Evolutionary conservation across 2,797 vertebrate species (phyloP).

Genomic region (Acanthurus leucopareius): DNA sequence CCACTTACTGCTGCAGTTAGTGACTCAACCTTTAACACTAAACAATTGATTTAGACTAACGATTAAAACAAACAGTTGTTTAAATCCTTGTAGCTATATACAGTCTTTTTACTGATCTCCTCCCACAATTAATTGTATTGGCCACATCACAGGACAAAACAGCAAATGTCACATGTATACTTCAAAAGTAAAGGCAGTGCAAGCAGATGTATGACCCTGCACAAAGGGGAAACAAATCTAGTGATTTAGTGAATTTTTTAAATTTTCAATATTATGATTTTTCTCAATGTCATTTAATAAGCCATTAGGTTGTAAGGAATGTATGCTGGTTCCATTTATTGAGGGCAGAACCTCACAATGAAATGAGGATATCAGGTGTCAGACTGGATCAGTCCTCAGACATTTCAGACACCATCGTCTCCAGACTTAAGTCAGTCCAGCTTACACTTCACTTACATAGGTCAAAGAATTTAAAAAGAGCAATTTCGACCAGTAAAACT

Average conservation of each 20-base stretch:
- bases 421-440: not conserved
- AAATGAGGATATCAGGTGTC: not conserved
- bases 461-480: not conserved
- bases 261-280: no score
- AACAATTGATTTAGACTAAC: not conserved
- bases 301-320: not conserved
- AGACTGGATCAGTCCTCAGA: not conserved
- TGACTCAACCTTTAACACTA: not conserved
- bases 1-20: no score
- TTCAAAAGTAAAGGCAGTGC: not conserved
- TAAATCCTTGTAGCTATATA: not conserved
- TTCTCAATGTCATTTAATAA: no score
- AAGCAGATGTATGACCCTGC: not conserved
- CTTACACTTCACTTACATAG: not conserved
- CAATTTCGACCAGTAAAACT: not conserved
- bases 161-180: not conserved
- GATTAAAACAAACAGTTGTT: not conserved
- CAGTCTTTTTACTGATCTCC: not conserved
- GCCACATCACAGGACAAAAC: not conserved
- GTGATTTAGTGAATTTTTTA: no score
- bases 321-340: not conserved
- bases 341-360: not conserved
- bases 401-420: conserved; percentile 1
- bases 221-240: not conserved
- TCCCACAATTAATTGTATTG: not conserved